Evolutionary conservation across 2,888 invertebrate species (phyloP).

Genomic region (Merodon equestris): DNA sequence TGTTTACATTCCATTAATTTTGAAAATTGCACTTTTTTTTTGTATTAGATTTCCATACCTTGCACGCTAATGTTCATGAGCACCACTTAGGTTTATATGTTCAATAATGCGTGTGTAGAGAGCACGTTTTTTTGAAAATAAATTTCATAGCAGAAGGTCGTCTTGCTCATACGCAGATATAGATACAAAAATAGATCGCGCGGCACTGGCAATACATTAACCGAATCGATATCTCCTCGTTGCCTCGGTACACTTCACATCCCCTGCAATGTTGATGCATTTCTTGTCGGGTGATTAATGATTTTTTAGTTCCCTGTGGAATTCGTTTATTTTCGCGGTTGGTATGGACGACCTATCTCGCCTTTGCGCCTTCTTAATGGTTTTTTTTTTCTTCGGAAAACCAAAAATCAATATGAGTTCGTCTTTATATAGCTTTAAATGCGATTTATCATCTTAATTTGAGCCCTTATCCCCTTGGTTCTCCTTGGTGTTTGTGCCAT

Average conservation of each 20-base stretch:
- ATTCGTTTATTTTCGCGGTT: slow-evolving; percentile 44
- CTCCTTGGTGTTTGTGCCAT: no score
- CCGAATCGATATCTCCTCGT: slow-evolving; percentile 47
- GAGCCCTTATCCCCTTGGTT: no score
- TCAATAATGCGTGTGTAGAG: slow-evolving; percentile 1
- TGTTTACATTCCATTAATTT: slow-evolving; percentile 41
- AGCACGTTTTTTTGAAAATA: slow-evolving; percentile 38
- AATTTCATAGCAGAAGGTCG: neutral
- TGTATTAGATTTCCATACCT: neutral
- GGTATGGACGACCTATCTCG: no score
- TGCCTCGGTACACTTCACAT: slow-evolving; percentile 27
- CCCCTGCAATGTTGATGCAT: slow-evolving; percentile 47
- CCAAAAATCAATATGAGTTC: no score
- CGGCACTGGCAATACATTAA: slow-evolving; percentile 39
- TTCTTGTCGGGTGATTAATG: slow-evolving; percentile 59
- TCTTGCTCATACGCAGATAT: no score
- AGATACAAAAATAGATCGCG: neutral
- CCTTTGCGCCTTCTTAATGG: no score
- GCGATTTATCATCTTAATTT: no score
- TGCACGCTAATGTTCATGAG: no score
- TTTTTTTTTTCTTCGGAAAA: no score
- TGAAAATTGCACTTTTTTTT: slow-evolving; percentile 10
- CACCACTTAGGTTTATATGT: no score
- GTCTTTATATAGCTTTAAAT: no score
- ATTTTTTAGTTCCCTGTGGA: slow-evolving; percentile 35